These are phyloP conservation scores for Urechis unicinctus DNA, from an alignment of 2,888 invertebrate species.

Conservation along the genomic window DNA sequence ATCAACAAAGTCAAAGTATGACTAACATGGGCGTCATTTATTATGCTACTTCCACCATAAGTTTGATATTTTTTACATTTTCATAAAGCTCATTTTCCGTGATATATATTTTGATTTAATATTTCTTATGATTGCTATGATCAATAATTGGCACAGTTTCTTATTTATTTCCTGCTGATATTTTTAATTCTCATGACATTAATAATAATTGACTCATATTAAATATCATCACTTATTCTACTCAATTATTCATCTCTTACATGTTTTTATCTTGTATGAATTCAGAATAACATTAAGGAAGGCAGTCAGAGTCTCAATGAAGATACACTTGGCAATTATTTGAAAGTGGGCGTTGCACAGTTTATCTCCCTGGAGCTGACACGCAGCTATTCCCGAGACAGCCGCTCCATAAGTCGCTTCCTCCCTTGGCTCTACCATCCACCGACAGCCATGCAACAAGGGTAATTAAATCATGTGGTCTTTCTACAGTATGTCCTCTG, in stretches of 20 bases:
- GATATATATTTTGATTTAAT: no score
- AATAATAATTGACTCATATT: no score
- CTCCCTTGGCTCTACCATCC: slow-evolving; percentile 87
- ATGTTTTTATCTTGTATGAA: background rate
- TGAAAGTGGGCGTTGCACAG: slow-evolving; percentile 88
- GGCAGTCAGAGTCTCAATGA: slow-evolving; percentile 58
- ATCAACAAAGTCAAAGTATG: slow-evolving; percentile 89
- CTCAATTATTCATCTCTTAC: no score
- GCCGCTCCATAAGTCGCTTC: slow-evolving; percentile 70
- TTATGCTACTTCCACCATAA: background rate
- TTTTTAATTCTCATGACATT: no score
- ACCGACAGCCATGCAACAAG: slow-evolving; percentile 72
- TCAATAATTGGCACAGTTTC: no score
- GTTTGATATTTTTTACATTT: background rate
- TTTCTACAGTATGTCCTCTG: no score
- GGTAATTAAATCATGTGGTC: slow-evolving; percentile 60
- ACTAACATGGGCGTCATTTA: background rate
- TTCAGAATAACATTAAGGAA: slow-evolving; percentile 66
- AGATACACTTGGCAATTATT: slow-evolving; percentile 89
- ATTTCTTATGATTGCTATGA: no score
- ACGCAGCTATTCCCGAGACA: slow-evolving; percentile 71
- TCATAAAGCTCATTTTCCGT: no score
- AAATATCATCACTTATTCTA: no score
- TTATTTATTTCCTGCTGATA: no score
- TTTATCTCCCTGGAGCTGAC: slow-evolving; percentile 84